Evolutionary conservation across 1,140 invertebrate genomes (phyloP).

Genomic region (Hesperophylax magnus): DNA sequence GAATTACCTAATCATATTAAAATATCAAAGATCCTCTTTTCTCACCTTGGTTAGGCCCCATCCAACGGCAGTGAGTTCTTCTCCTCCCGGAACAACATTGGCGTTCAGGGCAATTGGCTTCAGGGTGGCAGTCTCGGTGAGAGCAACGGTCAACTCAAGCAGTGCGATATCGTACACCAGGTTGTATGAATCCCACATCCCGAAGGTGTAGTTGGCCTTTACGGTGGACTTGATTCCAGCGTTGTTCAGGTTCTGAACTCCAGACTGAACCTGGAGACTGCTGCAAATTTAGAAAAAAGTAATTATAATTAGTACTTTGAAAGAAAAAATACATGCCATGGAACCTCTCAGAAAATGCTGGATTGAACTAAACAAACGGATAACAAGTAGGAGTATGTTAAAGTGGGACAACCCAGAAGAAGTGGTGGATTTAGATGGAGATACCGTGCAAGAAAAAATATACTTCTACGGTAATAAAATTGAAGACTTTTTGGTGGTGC

Average conservation of each 20-base stretch:
- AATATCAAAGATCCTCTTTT: background rate
- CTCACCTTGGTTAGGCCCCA: conserved; percentile 66
- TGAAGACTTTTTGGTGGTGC: too few relatives aligned
- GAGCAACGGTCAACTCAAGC: conserved; percentile 19
- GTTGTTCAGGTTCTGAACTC: conserved; percentile 27
- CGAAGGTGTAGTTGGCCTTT: conserved; percentile 37
- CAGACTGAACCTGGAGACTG: conserved; percentile 41
- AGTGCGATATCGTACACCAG: conserved; percentile 38
- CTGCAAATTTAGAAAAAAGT: conserved; percentile 15
- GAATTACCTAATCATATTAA: background rate
- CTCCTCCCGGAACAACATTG: conserved; percentile 53
- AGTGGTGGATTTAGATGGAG: too few relatives aligned
- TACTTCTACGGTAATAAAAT: too few relatives aligned
- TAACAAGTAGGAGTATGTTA: too few relatives aligned
- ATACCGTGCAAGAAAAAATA: too few relatives aligned
- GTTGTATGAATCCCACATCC: conserved; percentile 11
- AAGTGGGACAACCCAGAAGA: too few relatives aligned
- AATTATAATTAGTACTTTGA: too few relatives aligned
- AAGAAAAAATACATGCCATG: too few relatives aligned
- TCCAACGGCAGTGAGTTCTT: conserved; percentile 63
- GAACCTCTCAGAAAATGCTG: too few relatives aligned
- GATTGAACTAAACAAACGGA: too few relatives aligned
- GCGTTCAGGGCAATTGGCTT: conserved; percentile 59
- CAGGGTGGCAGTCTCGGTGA: background rate
- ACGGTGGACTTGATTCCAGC: conserved; percentile 39